Conservation (phyloP, 2,113 vertebrate genomes). For the Neodon shergylaensis region DNA sequence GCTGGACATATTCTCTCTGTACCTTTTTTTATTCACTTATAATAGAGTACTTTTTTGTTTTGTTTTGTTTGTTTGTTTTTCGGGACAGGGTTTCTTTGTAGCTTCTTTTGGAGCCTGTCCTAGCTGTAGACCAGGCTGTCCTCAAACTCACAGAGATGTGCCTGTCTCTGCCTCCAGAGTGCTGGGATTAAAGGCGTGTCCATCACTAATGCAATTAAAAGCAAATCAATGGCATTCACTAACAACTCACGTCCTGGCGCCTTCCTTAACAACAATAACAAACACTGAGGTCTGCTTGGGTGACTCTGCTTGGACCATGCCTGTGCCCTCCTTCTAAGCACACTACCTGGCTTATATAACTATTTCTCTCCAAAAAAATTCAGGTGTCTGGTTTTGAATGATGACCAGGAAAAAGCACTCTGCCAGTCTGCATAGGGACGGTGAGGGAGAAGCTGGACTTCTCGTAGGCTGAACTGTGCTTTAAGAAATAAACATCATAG, state of each 20-base stretch:
- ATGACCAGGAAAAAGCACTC: neutral
- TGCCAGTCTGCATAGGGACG: neutral
- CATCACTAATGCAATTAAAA: neutral
- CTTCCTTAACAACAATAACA: neutral
- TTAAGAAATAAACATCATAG: neutral
- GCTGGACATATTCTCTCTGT: neutral
- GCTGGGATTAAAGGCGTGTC: too few relatives aligned
- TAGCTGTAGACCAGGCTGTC: too few relatives aligned
- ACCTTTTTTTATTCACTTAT: neutral
- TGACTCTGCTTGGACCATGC: neutral
- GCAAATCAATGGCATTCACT: neutral
- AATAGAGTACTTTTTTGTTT: neutral
- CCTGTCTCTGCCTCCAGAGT: too few relatives aligned
- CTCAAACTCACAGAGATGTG: too few relatives aligned
- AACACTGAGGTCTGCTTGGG: fast-evolving
- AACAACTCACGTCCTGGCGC: neutral
- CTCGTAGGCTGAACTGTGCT: neutral
- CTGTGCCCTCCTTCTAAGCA: conserved; percentile 18
- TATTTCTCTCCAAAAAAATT: neutral
- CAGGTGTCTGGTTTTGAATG: neutral
- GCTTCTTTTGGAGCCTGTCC: too few relatives aligned
- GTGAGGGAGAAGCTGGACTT: neutral
- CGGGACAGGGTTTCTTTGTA: too few relatives aligned
- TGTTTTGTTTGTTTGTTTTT: too few relatives aligned
- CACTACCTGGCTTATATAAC: neutral